These are phyloP conservation scores for Willowsia nigromaculata DNA, from an alignment of 2,888 invertebrate genomes.

Conservation along the genomic window DNA sequence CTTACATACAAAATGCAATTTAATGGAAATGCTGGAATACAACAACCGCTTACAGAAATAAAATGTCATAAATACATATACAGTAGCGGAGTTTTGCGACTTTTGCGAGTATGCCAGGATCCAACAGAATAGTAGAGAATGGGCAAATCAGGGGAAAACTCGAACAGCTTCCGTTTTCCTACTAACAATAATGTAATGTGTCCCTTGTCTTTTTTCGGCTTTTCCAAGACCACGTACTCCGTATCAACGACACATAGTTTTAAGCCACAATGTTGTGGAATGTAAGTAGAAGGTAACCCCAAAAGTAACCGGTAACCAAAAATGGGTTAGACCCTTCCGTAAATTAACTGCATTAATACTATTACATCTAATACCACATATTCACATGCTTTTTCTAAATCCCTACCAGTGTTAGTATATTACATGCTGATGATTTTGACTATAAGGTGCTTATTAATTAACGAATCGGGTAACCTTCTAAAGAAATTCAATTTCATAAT, in stretches of 20 bases:
- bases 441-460: too few relatives aligned
- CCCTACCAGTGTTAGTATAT: too few relatives aligned
- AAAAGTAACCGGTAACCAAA: slow-evolving; percentile 24
- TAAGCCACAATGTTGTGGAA: slow-evolving; percentile 1
- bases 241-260: not conserved
- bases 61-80: not conserved
- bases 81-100: not conserved
- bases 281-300: not conserved
- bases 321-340: not conserved
- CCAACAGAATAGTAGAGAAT: not conserved
- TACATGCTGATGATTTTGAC: too few relatives aligned
- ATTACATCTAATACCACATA: not conserved
- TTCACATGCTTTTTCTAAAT: too few relatives aligned
- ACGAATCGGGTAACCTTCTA: too few relatives aligned
- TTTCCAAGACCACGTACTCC: slow-evolving; percentile 8
- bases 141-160: not conserved
- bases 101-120: too few relatives aligned
- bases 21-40: slow-evolving; percentile 29
- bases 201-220: slow-evolving; percentile 29
- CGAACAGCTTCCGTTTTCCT: not conserved
- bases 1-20: slow-evolving; percentile 23
- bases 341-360: not conserved
- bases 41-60: not conserved
- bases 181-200: slow-evolving; percentile 4
- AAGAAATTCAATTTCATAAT: too few relatives aligned